phyloP scores from a whole-genome alignment of 1,140 invertebrate species.

The Halesus radiatus region DNA sequence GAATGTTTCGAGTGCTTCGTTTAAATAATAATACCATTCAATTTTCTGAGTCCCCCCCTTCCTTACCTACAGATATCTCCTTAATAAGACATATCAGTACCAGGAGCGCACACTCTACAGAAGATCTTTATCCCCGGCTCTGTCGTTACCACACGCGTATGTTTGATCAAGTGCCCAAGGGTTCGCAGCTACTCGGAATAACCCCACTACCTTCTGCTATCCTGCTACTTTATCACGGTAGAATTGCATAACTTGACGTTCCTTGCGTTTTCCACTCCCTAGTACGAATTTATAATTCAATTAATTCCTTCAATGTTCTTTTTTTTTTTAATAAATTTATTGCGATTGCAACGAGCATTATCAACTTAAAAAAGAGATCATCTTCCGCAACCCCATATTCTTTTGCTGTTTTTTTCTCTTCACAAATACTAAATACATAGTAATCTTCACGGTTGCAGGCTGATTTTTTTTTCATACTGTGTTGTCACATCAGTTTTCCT shows the following conservation, averaged over 20 bases:
- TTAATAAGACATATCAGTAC: conserved; percentile 46
- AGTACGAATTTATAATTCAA: too few relatives aligned
- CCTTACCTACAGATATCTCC: conserved; percentile 22
- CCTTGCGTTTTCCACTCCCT: not conserved
- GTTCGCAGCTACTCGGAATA: conserved; percentile 35
- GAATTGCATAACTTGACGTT: conserved; percentile 24
- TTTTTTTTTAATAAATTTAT: too few relatives aligned
- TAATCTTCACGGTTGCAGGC: too few relatives aligned
- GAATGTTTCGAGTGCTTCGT: too few relatives aligned
- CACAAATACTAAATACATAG: too few relatives aligned
- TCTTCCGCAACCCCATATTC: too few relatives aligned
- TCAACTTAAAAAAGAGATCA: too few relatives aligned
- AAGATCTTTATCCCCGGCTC: conserved; percentile 54
- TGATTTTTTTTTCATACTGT: not conserved
- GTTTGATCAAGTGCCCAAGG: conserved; percentile 56
- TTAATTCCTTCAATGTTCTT: too few relatives aligned
- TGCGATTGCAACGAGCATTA: too few relatives aligned
- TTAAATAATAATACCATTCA: not conserved
- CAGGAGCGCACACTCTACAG: conserved; percentile 41
- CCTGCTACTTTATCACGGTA: conserved; percentile 48
- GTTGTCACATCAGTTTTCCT: not conserved
- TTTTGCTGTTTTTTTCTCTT: too few relatives aligned
- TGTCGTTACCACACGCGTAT: conserved; percentile 56
- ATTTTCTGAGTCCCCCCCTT: conserved; percentile 11
- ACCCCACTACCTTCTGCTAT: conserved; percentile 22